phyloP scores from a whole-genome alignment of 2,113 vertebrate species.

The Polypterus bichir region DNA sequence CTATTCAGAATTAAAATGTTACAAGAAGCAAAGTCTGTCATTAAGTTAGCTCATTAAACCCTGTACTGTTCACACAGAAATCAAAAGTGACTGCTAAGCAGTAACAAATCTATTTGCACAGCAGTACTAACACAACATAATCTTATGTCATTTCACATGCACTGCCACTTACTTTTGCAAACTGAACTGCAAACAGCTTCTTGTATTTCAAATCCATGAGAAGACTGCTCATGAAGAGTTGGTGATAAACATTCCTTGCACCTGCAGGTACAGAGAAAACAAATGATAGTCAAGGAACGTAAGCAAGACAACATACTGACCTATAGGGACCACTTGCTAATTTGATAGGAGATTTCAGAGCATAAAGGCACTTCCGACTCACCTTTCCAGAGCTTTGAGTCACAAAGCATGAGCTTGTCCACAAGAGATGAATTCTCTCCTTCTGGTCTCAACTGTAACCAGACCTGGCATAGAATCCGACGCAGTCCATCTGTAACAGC shows the following conservation, averaged over 20 bases:
- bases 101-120: too few relatives aligned
- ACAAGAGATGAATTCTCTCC: constrained; percentile 83
- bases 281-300: neutral
- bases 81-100: too few relatives aligned
- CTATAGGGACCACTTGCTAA: neutral
- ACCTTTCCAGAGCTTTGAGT: constrained; percentile 98
- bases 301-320: neutral
- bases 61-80: too few relatives aligned
- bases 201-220: constrained; percentile 97
- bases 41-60: too few relatives aligned
- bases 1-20: too few relatives aligned
- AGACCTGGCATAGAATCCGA: constrained; percentile 84
- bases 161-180: constrained; percentile 75
- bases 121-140: too few relatives aligned
- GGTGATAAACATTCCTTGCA: constrained; percentile 88
- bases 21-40: too few relatives aligned
- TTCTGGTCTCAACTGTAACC: constrained; percentile 69
- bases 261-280: constrained; percentile 42
- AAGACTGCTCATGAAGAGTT: constrained; percentile 94
- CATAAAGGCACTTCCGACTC: neutral
- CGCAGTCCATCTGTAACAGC: constrained; percentile 68
- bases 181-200: constrained; percentile 85
- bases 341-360: neutral
- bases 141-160: too few relatives aligned
- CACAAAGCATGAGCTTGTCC: constrained; percentile 82